phyloP scores from a whole-genome alignment of 2,888 invertebrate genomes.

The Oligia strigilis region DNA sequence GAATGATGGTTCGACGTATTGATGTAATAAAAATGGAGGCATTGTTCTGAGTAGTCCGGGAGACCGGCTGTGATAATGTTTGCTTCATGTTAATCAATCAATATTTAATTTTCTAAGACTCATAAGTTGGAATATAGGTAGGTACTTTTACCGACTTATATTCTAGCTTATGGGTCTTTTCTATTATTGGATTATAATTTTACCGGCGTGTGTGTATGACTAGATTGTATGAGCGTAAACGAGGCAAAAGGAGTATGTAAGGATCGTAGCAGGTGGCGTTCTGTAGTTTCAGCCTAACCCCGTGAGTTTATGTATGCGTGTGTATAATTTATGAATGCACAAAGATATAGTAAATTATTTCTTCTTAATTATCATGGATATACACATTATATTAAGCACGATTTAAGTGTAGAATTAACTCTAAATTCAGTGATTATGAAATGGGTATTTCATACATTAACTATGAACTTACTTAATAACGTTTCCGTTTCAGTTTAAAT shows the following conservation, averaged over 20 bases:
- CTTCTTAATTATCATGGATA: not conserved
- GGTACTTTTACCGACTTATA: no score
- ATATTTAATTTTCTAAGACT: not conserved
- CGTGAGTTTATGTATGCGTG: no score
- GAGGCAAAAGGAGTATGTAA: no score
- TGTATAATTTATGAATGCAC: not conserved
- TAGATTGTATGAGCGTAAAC: no score
- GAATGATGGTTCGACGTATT: slow-evolving; percentile 66
- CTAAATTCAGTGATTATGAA: slow-evolving; percentile 14
- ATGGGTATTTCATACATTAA: not conserved
- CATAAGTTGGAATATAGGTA: not conserved
- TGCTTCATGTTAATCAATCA: not conserved
- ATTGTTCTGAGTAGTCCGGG: slow-evolving; percentile 62
- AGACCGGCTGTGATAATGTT: slow-evolving; percentile 24
- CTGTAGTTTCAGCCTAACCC: no score
- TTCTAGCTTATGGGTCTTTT: no score
- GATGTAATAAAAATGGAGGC: slow-evolving; percentile 66
- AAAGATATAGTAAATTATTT: not conserved
- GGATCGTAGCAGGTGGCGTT: no score
- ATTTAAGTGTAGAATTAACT: not conserved
- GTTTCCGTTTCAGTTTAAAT: slow-evolving; percentile 39
- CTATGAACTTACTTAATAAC: slow-evolving; percentile 13
- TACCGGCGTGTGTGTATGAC: no score
- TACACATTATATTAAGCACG: not conserved
- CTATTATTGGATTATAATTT: no score